Evolutionary conservation across 1,140 invertebrate genomes (phyloP).

Genomic region (Hycleus phaleratus): DNA sequence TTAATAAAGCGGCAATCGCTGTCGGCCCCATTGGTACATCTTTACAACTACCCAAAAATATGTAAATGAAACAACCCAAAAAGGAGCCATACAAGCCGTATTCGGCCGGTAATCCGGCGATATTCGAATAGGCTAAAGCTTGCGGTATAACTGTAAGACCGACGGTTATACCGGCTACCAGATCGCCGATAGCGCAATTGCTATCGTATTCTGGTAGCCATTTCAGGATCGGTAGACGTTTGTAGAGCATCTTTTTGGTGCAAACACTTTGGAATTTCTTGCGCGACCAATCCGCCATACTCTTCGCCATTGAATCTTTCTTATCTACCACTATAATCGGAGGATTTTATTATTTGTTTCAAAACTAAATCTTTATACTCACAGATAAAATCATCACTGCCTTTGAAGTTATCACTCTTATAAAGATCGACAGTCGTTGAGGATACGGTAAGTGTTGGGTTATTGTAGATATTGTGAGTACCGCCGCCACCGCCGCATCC

Average conservation of each 20-base stretch:
- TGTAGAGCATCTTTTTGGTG: constrained; percentile 60
- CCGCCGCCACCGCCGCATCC: constrained; percentile 36
- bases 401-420: constrained; percentile 31
- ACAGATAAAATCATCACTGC: constrained; percentile 46
- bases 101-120: constrained; percentile 72
- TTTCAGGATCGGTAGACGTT: constrained; percentile 58
- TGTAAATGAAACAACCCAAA: constrained; percentile 84
- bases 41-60: constrained; percentile 82
- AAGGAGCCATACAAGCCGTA: constrained; percentile 89
- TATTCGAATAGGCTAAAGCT: constrained; percentile 76
- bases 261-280: constrained; percentile 40
- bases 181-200: constrained; percentile 54
- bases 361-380: constrained; percentile 27
- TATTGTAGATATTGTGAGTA: constrained; percentile 37
- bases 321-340: constrained; percentile 22
- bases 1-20: constrained; percentile 74
- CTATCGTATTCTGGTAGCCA: constrained; percentile 68
- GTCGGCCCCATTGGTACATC: constrained; percentile 84
- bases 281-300: constrained; percentile 31
- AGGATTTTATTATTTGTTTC: not conserved
- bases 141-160: constrained; percentile 79
- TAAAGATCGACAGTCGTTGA: constrained; percentile 27
- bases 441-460: constrained; percentile 35
- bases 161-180: constrained; percentile 79
- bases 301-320: constrained; percentile 12